Percentiles rank a stretch among this genome's conserved stretches.
These are phyloP conservation scores for Lathronympha strigana DNA, from an alignment of 2,888 invertebrate species.

Conservation along the genomic window DNA sequence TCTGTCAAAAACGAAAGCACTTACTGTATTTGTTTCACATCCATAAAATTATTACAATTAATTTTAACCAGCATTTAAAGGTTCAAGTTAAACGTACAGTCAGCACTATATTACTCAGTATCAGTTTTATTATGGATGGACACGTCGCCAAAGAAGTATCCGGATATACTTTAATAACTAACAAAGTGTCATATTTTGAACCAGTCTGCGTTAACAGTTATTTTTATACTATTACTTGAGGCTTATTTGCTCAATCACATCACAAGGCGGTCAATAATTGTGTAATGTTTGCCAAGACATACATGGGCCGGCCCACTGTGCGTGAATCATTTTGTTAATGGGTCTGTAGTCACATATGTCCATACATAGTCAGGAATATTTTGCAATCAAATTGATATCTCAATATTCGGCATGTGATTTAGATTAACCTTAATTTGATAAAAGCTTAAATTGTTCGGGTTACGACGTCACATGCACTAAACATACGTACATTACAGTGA, in stretches of 20 bases:
- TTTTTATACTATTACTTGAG: slow-evolving; percentile 38
- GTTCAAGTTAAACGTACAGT: too few species aligned
- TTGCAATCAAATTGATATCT: slow-evolving; percentile 14
- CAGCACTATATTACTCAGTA: too few species aligned
- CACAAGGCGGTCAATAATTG: slow-evolving; percentile 36
- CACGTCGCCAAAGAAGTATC: not conserved
- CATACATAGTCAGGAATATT: slow-evolving; percentile 18
- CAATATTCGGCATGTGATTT: slow-evolving; percentile 3
- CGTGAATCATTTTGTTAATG: slow-evolving; percentile 28
- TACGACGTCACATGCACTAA: not conserved
- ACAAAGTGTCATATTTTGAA: slow-evolving; percentile 8
- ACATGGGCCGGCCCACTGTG: slow-evolving; percentile 25
- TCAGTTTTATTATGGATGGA: too few species aligned
- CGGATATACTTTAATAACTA: not conserved
- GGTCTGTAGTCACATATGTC: slow-evolving; percentile 14
- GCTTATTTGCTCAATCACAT: slow-evolving; percentile 38
- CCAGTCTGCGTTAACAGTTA: slow-evolving; percentile 26
- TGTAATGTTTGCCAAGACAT: slow-evolving; percentile 35
- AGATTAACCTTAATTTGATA: not conserved
- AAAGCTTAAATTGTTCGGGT: too few species aligned
- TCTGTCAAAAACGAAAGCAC: slow-evolving; percentile 22
- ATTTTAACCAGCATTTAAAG: too few species aligned
- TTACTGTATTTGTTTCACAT: slow-evolving; percentile 7
- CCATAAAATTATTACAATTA: not conserved
- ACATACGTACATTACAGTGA: not conserved